phyloP scores from a whole-genome alignment of 2,113 vertebrate genomes.

The Cichladusa arquata region DNA sequence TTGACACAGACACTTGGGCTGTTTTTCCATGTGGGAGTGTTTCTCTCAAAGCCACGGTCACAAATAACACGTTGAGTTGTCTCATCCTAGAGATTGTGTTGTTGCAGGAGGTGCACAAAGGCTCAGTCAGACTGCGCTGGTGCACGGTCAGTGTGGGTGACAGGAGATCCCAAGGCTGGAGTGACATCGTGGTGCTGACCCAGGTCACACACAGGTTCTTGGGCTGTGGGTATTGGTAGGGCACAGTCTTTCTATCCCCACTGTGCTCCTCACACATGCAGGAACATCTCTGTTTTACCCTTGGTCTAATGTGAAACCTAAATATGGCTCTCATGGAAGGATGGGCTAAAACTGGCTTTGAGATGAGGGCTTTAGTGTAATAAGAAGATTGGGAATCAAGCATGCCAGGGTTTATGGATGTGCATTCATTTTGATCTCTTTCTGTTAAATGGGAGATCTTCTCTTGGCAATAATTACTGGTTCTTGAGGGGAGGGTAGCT shows the following conservation, averaged over 20 bases:
- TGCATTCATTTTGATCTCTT: neutral
- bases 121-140: neutral
- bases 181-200: accelerated
- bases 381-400: neutral
- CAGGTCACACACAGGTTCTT: neutral
- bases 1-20: neutral
- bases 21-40: neutral
- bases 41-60: neutral
- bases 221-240: neutral
- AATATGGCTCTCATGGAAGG: neutral
- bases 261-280: accelerated
- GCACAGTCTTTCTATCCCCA: accelerated
- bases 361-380: neutral
- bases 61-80: neutral
- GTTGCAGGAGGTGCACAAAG: neutral
- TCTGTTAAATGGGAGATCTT: neutral
- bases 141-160: accelerated
- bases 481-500: neutral
- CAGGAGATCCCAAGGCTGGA: neutral
- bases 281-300: neutral
- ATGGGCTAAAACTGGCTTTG: neutral
- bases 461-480: neutral
- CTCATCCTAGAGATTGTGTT: neutral
- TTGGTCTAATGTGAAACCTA: neutral
- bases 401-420: neutral